phyloP scores from a whole-genome alignment of 2,797 vertebrate genomes.

The Ctenopoma kingsleyae region DNA sequence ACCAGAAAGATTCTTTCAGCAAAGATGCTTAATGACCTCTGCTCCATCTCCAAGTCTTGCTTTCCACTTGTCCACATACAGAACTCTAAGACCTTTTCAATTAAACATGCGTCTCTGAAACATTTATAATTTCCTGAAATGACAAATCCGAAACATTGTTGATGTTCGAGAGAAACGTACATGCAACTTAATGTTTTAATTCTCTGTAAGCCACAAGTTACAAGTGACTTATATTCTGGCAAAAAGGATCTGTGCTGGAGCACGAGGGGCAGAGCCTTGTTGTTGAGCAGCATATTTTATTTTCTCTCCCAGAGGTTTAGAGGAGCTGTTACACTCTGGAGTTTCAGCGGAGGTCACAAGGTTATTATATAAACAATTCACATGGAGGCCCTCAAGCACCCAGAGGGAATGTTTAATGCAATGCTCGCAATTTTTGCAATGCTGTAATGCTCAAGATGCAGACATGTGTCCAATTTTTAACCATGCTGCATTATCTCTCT shows the following conservation, averaged over 20 bases:
- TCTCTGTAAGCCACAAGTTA: conserved; percentile 75
- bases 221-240: conserved; percentile 66
- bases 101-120: conserved; percentile 79
- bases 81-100: conserved; percentile 67
- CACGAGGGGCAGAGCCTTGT: conserved; percentile 39
- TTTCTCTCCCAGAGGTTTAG: conserved; percentile 68
- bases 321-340: conserved; percentile 61
- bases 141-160: conserved; percentile 76
- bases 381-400: conserved; percentile 54
- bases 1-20: conserved; percentile 54
- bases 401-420: conserved; percentile 72
- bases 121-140: conserved; percentile 81
- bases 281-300: conserved; percentile 66
- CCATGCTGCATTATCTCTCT: conserved; percentile 43
- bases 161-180: conserved; percentile 72
- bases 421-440: conserved; percentile 62
- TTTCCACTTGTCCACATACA: conserved; percentile 59
- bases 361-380: conserved; percentile 79
- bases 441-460: conserved; percentile 54
- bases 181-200: conserved; percentile 79
- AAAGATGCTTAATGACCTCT: conserved; percentile 54
- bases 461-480: conserved; percentile 59
- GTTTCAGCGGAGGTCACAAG: conserved; percentile 74
- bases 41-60: conserved; percentile 33
- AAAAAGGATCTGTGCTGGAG: conserved; percentile 40